Evolutionary conservation across 1,140 invertebrate genomes (phyloP).

Genomic region (Tetranychus urticae): DNA sequence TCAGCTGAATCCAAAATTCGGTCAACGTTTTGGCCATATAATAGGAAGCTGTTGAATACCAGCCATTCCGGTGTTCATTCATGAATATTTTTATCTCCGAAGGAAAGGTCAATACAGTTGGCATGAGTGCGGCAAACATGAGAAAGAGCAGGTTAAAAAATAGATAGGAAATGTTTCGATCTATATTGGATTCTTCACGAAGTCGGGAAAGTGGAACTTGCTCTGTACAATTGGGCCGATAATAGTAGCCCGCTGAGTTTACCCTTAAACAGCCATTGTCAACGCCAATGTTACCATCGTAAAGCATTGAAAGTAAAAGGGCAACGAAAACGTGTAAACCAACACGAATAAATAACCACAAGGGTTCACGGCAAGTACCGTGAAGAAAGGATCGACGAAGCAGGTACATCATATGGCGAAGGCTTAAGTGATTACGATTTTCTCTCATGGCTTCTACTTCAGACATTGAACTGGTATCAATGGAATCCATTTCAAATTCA

Average conservation of each 20-base stretch:
- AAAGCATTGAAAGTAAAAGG: not conserved
- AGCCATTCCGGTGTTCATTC: conserved; percentile 16
- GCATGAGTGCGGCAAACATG: conserved; percentile 2
- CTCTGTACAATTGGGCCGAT: not conserved
- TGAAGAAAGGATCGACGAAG: not conserved
- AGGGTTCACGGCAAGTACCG: not conserved
- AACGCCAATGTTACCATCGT: not conserved
- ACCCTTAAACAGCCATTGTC: not conserved
- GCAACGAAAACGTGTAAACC: not conserved
- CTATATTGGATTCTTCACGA: not conserved
- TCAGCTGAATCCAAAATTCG: conserved; percentile 16
- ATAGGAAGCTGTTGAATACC: conserved; percentile 16
- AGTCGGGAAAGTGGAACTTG: not conserved
- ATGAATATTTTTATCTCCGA: conserved; percentile 15
- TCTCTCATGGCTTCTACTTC: not conserved
- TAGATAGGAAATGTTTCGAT: not conserved
- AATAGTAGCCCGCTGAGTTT: not conserved
- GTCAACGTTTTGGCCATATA: conserved; percentile 18
- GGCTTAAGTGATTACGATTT: not conserved
- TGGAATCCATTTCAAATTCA: not conserved
- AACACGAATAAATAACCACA: not conserved
- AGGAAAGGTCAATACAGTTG: conserved; percentile 8
- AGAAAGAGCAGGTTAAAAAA: conserved; percentile 4
- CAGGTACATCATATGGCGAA: not conserved
- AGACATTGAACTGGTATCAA: not conserved